Conservation (phyloP, 2,113 vertebrate species). For the Trochalopteron elliotii region DNA sequence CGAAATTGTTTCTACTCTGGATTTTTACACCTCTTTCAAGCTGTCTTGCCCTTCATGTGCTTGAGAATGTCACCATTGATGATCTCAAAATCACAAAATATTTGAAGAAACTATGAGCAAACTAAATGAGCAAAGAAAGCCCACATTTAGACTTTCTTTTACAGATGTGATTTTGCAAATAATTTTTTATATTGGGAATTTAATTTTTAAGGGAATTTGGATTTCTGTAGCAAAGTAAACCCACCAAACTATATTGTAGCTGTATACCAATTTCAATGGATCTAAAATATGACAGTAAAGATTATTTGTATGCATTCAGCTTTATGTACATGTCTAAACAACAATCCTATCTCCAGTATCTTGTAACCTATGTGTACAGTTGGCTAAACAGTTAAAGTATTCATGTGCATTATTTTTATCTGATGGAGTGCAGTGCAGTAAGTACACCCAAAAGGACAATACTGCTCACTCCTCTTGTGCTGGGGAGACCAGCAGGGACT, state of each 20-base stretch:
- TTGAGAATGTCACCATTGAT: neutral
- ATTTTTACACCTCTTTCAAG: neutral
- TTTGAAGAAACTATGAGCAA: neutral
- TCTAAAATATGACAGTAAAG: neutral
- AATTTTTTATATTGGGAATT: neutral
- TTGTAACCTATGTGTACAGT: conserved; percentile 51
- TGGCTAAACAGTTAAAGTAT: conserved; percentile 67
- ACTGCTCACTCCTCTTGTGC: conserved; percentile 37
- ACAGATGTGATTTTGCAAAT: neutral
- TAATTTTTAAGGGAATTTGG: neutral
- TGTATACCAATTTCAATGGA: neutral
- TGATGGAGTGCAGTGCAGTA: conserved; percentile 53
- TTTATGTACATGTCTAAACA: conserved; percentile 11
- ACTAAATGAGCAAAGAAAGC: neutral
- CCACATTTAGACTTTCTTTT: neutral
- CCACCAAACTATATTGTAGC: neutral
- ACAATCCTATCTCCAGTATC: conserved; percentile 5
- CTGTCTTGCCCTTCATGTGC: neutral
- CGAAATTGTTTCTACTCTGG: neutral
- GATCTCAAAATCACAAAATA: neutral
- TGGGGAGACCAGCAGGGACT: conserved; percentile 35
- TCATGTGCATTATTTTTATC: conserved; percentile 61
- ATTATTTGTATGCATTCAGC: conserved; percentile 12
- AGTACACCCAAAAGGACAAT: conserved; percentile 65
- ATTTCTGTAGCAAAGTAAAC: neutral